Percentiles rank a stretch among this genome's conserved stretches.
These are phyloP conservation scores for Ia io DNA, from an alignment of 2,113 vertebrate genomes.

Conservation along the genomic window DNA sequence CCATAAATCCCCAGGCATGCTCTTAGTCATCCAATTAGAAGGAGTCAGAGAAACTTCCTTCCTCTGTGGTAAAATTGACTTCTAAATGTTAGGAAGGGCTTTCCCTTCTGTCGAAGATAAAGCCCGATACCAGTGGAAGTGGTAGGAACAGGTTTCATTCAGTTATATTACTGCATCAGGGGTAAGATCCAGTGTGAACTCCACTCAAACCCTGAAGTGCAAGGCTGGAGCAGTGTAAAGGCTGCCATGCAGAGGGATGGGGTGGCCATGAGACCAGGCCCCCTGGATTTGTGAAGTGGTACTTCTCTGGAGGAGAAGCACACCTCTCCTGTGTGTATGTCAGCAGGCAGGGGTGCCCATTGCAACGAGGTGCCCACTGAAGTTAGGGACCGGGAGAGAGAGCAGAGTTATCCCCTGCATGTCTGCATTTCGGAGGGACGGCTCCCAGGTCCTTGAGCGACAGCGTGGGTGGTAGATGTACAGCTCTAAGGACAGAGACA, in stretches of 20 bases:
- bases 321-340: not conserved
- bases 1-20: fast-evolving
- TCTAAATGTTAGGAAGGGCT: not conserved
- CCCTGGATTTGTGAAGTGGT: not conserved
- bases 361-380: fast-evolving
- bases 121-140: fast-evolving
- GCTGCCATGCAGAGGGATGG: no score
- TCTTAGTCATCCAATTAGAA: not conserved
- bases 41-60: not conserved
- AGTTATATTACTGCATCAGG: fast-evolving
- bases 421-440: not conserved
- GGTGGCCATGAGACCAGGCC: fast-evolving
- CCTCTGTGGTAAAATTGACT: not conserved
- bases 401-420: no score
- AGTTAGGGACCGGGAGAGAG: not conserved
- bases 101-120: not conserved
- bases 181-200: not conserved
- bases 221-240: not conserved
- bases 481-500: not conserved
- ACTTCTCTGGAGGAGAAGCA: not conserved
- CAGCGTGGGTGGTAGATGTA: not conserved
- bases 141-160: not conserved
- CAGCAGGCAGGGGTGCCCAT: fast-evolving
- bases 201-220: no score
- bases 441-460: not conserved